Base-by-base conservation (phyloP, 2,797 vertebrate species). In the Meriones psammophilus region DNA sequence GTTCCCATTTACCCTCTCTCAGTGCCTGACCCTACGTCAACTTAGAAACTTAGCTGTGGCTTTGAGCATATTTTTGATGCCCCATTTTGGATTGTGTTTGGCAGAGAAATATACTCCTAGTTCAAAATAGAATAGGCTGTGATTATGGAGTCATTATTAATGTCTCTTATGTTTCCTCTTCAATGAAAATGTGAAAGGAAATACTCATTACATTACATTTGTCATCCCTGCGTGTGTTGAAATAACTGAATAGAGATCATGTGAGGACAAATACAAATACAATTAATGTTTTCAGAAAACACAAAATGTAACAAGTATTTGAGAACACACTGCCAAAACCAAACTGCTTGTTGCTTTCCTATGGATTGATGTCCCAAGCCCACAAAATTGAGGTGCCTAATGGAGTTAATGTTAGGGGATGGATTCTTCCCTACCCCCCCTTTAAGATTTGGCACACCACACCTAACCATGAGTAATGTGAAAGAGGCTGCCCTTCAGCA, bases 361-460 rank as follows among this genome's bases (percentile, higher is more conserved):
- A 77, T 73, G 85, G 80, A 91, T 86, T 50, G 50, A 46, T 36
- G 68, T 81, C 77, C n/a, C 39, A 89, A 95, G 36, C 12, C 91
- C 81, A 89, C 86, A 95, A 18, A 94, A 68, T 76, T 95, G 88
- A 95, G 24, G 64, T 79, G 56, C 28, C 64, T 94, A 93, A 83
- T 88, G 71, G 36, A 50, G 33, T 83, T 91, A 77, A 56, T 86
- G 36, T 86, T 78, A 81, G 74, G 58, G 50, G 6, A 88, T 84
- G 20, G 54, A 84, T 77, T 87, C 24, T 39, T 66, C 60, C 7
- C 28, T 66, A 0, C 54, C 56, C 56, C 56, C 56, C 56, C 56
- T 81, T 36, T 58, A 36, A 33, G 28, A 69, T 22, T 36, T 84
- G 60, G 77, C 78, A 50, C 84, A 33, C 1, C 54, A 2, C 68